phyloP scores from a whole-genome alignment of 2,797 vertebrate genomes.

The Notolabrus celidotus region DNA sequence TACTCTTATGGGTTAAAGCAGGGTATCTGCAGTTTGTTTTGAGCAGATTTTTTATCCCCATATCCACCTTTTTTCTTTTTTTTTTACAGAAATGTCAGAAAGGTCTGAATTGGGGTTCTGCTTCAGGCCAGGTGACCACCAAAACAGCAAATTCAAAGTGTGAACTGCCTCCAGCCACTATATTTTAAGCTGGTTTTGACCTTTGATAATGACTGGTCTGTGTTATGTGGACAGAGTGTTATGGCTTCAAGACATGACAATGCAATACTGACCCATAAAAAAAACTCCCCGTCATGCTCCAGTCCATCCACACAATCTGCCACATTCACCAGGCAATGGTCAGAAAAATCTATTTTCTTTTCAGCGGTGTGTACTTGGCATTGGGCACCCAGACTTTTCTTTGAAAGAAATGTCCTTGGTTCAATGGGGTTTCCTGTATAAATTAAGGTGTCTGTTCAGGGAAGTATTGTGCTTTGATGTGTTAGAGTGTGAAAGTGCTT shows the following conservation, averaged over 20 bases:
- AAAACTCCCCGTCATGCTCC: constrained; percentile 5
- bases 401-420: constrained; percentile 19
- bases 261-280: constrained; percentile 26
- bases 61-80: neutral
- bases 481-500: constrained; percentile 63
- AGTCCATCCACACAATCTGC: constrained; percentile 10
- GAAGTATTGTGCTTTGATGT: constrained; percentile 59
- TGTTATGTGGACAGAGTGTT: constrained; percentile 12
- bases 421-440: constrained; percentile 23
- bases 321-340: constrained; percentile 16
- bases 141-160: constrained; percentile 21
- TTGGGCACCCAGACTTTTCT: constrained; percentile 14
- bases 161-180: neutral
- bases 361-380: constrained; percentile 31
- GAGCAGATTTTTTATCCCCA: neutral
- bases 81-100: constrained; percentile 21
- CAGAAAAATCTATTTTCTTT: constrained; percentile 38
- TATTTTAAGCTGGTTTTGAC: constrained; percentile 47
- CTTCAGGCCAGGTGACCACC: neutral
- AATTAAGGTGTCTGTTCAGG: constrained; percentile 41
- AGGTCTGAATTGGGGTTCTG: constrained; percentile 14
- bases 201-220: constrained; percentile 29
- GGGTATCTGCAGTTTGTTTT: neutral
- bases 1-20: neutral
- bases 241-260: constrained; percentile 21